Evolutionary conservation across 2,797 vertebrate species (phyloP), one percentile per base, ranked within the genome.

Genomic region (Pangasius macronema): DNA sequence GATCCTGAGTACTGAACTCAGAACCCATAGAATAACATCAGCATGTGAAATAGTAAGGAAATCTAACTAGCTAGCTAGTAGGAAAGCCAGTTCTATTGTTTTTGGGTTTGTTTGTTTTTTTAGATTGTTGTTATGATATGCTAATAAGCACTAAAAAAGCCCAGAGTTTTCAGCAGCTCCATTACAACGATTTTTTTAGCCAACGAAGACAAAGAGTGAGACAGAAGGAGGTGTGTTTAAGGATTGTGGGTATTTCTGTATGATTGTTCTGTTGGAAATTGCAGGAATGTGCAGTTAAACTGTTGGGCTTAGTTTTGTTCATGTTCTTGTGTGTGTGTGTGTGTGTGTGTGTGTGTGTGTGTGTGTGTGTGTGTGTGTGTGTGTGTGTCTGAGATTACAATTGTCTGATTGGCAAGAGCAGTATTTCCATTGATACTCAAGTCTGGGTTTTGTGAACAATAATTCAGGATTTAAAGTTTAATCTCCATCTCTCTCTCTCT

Each of bases 271-370:
- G 55, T 36, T 80, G 20, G 30, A 80, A 59, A 49, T 49, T 49
- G n/a, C n/a, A n/a, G n/a, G n/a, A n/a, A n/a, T n/a, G 59, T 65
- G 61, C 39, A 49, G 59, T 82, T 82, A 65, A 82, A 65, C 80
- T 65, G 27, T 59, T n/a, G 59, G 16, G 80, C 80, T 63, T 80
- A 39, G 33, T 80, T 82, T 81, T 13, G 6, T 61, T 61, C 33
- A 42, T 3, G 24, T 61, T 27, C 39, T 16, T 59, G 20, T 57
- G 76, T 57, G 76, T 80, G 76, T 79, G 76, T 55, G 75, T 46
- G 73, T 51, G 27, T 51, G 46, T 49, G 13, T 6, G 36, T 4
- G 39, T 39, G 20, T 33, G 33, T 42, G 39, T 42, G 5, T 42
- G 39, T 42, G 75, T 55, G 75, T 42, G 72, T 49, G 24, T 49